Conservation (phyloP, 1,140 invertebrate genomes). For the Whitmania pigra region DNA sequence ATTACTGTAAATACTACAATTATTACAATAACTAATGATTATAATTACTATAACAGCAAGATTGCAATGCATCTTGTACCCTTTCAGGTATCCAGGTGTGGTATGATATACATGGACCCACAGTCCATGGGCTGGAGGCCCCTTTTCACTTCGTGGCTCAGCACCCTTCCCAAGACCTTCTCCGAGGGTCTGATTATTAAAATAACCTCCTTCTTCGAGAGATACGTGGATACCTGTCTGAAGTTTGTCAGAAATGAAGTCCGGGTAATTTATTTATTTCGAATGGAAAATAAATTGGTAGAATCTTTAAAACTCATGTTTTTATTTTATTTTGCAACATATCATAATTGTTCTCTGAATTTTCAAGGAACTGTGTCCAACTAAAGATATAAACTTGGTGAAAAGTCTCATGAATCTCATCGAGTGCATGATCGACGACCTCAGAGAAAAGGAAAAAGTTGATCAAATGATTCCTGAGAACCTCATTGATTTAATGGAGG, state of each 20-base stretch:
- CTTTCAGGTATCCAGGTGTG: slow-evolving; percentile 85
- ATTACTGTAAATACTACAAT: no score
- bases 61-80: slow-evolving; percentile 38
- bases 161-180: slow-evolving; percentile 59
- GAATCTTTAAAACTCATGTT: no score
- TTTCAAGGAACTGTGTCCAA: slow-evolving; percentile 64
- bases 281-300: no score
- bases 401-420: slow-evolving; percentile 69
- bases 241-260: slow-evolving; percentile 51
- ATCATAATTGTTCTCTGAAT: neutral
- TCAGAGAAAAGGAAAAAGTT: slow-evolving; percentile 55
- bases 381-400: slow-evolving; percentile 67
- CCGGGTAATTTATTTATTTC: slow-evolving; percentile 16
- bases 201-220: slow-evolving; percentile 64
- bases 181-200: slow-evolving; percentile 54
- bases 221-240: slow-evolving; percentile 57
- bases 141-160: slow-evolving; percentile 75
- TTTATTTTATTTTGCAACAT: no score
- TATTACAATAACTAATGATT: slow-evolving; percentile 1
- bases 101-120: slow-evolving; percentile 93
- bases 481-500: neutral
- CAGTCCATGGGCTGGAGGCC: slow-evolving; percentile 73
- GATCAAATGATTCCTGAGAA: slow-evolving; percentile 32
- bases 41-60: neutral
- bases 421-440: slow-evolving; percentile 71